Evolutionary conservation across 1,140 invertebrate species (phyloP).

Genomic region (Leptestheria dahalacensis): DNA sequence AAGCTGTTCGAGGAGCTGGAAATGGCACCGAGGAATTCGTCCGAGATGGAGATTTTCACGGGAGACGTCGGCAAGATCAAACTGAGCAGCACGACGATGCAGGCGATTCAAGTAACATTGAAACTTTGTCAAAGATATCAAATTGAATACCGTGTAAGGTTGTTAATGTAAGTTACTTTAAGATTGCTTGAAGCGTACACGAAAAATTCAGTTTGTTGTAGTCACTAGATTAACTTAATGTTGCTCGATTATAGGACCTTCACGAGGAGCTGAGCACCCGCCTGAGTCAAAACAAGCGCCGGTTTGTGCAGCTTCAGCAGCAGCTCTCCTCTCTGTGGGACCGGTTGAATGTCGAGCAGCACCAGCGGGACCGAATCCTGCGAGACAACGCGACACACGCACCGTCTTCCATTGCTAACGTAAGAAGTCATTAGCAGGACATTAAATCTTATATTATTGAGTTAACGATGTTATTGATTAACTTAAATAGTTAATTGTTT

Average conservation of each 20-base stretch:
- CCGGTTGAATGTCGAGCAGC: conserved; percentile 39
- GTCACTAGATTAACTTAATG: background rate
- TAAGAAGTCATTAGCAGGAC: no score
- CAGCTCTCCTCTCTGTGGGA: conserved; percentile 41
- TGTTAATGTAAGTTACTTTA: no score
- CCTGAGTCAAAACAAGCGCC: conserved; percentile 1
- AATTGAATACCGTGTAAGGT: no score
- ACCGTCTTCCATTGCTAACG: conserved; percentile 32
- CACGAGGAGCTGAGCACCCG: background rate
- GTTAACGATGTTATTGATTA: no score
- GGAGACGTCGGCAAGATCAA: background rate
- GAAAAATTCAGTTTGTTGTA: no score
- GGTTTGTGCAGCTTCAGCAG: conserved; percentile 26
- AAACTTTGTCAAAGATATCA: no score
- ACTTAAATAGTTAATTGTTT: no score
- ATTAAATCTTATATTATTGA: no score
- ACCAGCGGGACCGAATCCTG: conserved; percentile 34
- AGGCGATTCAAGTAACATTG: background rate
- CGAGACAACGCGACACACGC: conserved; percentile 34
- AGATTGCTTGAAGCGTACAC: no score
- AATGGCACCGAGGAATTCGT: background rate
- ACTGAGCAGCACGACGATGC: background rate
- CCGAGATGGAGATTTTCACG: background rate
- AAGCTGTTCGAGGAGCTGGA: background rate
- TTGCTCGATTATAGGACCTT: background rate